phyloP scores from a whole-genome alignment of 2,888 invertebrate genomes.

The Spodoptera littoralis region DNA sequence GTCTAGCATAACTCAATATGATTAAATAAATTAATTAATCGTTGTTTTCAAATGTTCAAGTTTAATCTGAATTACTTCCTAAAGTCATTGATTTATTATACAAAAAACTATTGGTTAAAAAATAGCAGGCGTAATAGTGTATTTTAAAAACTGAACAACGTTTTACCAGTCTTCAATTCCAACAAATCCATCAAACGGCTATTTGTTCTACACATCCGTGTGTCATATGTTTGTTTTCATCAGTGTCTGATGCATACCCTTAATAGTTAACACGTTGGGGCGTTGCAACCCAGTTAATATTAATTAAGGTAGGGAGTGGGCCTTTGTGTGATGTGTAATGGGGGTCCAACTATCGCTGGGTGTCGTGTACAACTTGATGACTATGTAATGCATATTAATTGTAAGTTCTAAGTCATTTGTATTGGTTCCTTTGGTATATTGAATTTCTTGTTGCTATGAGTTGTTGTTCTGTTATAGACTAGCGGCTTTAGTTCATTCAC shows the following conservation, averaged over 20 bases:
- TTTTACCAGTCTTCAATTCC: no score
- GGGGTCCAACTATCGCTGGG: conserved; percentile 77
- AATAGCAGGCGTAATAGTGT: no score
- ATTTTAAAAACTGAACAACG: no score
- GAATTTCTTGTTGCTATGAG: background rate
- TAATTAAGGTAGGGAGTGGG: conserved; percentile 68
- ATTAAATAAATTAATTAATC: no score
- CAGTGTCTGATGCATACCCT: conserved; percentile 79
- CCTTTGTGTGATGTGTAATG: conserved; percentile 55
- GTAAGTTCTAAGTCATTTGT: conserved; percentile 38
- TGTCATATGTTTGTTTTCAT: conserved; percentile 78
- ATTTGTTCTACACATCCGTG: conserved; percentile 53
- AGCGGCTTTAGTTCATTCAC: no score
- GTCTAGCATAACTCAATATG: no score
- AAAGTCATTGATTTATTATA: no score
- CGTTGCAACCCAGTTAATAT: conserved; percentile 74
- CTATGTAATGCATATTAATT: conserved; percentile 61
- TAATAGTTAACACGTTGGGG: conserved; percentile 79
- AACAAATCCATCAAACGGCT: conserved; percentile 20
- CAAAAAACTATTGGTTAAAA: no score
- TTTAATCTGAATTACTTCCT: no score
- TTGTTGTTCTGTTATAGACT: background rate
- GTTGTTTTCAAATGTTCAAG: no score
- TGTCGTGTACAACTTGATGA: conserved; percentile 64
- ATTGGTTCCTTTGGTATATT: conserved; percentile 3